Evolutionary conservation across 1,140 invertebrate species (phyloP).

Genomic region (Leguminivora glycinivorella): DNA sequence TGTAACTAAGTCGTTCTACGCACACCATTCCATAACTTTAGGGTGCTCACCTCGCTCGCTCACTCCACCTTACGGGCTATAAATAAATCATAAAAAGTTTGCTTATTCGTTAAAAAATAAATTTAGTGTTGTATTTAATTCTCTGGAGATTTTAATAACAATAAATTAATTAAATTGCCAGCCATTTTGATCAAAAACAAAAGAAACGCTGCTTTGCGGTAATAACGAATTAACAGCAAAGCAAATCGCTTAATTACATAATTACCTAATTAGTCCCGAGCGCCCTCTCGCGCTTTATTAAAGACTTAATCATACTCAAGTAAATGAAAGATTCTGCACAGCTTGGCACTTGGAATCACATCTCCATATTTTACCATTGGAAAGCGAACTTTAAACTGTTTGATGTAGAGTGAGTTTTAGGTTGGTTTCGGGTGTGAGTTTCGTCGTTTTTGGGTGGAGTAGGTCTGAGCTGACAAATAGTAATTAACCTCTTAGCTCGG

Average conservation of each 20-base stretch:
- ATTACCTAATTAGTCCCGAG: conserved; percentile 42
- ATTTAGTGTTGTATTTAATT: neutral
- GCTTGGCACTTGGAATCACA: neutral
- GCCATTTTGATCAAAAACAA: conserved; percentile 15
- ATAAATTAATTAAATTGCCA: conserved; percentile 1
- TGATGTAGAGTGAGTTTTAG: conserved; percentile 36
- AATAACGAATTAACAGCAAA: conserved; percentile 22
- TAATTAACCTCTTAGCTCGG: conserved; percentile 53
- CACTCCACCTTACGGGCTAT: neutral
- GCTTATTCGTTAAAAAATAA: neutral
- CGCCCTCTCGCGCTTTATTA: conserved; percentile 28
- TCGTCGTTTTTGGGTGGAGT: conserved; percentile 35
- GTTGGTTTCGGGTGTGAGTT: conserved; percentile 31
- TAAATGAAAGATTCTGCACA: conserved; percentile 33
- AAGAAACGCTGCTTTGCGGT: conserved; percentile 10
- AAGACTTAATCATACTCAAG: conserved; percentile 40
- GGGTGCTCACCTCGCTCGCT: neutral
- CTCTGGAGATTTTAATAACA: conserved; percentile 2
- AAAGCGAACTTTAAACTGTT: conserved; percentile 30
- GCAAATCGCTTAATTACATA: conserved; percentile 36
- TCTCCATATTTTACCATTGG: neutral
- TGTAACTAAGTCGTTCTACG: conserved; percentile 2
- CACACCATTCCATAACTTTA: conserved; percentile 2
- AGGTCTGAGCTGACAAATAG: conserved; percentile 51
- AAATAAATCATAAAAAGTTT: neutral